Evolutionary conservation across 2,797 vertebrate genomes (phyloP).

Genomic region (Lateolabrax maculatus): DNA sequence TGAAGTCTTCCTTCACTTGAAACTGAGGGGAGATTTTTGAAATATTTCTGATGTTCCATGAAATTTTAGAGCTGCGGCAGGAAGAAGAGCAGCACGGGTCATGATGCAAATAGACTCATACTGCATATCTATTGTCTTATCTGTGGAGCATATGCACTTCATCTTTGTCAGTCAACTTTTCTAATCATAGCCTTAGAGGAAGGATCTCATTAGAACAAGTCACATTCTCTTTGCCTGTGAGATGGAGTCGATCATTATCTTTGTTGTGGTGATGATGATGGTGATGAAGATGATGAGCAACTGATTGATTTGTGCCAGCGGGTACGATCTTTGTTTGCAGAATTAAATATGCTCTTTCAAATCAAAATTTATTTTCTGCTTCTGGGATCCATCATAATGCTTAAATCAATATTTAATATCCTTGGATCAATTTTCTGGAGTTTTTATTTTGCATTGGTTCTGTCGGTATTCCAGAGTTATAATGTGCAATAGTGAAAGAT

Average conservation of each 20-base stretch:
- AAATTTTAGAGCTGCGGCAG: slow-evolving; percentile 32
- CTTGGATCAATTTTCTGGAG: slow-evolving; percentile 74
- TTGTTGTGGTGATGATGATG: slow-evolving; percentile 55
- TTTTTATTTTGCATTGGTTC: slow-evolving; percentile 71
- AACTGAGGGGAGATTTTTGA: slow-evolving; percentile 18
- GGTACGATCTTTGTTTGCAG: slow-evolving; percentile 71
- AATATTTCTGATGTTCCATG: slow-evolving; percentile 35
- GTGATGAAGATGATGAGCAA: slow-evolving; percentile 72
- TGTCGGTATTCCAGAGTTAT: slow-evolving; percentile 61
- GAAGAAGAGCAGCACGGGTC: slow-evolving; percentile 39
- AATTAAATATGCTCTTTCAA: slow-evolving; percentile 81
- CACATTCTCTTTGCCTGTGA: slow-evolving; percentile 58
- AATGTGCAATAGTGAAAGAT: slow-evolving; percentile 40
- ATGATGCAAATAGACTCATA: slow-evolving; percentile 36
- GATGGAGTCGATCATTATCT: slow-evolving; percentile 68
- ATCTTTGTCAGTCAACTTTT: slow-evolving; percentile 59
- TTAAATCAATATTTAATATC: slow-evolving; percentile 87
- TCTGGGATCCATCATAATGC: slow-evolving; percentile 75
- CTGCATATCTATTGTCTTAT: slow-evolving; percentile 61
- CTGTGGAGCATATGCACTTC: slow-evolving; percentile 51
- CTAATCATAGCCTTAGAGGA: slow-evolving; percentile 68
- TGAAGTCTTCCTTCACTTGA: slow-evolving; percentile 10
- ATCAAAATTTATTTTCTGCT: slow-evolving; percentile 77
- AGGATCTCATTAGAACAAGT: slow-evolving; percentile 68
- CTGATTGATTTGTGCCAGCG: slow-evolving; percentile 81